These are phyloP conservation scores for Gallinago stenura DNA, from an alignment of 2,797 vertebrate species.

Conservation along the genomic window DNA sequence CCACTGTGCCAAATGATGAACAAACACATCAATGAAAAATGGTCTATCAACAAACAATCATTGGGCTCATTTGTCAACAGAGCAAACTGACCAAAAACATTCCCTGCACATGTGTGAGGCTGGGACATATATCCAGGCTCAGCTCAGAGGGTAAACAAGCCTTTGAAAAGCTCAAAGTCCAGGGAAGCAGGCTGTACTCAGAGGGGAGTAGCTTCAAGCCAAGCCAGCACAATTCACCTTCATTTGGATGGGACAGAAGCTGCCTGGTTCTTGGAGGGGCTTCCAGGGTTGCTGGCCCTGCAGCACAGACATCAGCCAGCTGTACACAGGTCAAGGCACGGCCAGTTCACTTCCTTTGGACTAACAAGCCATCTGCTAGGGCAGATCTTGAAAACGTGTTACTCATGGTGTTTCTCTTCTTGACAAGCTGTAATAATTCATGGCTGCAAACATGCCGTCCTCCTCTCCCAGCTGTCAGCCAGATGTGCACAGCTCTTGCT, in stretches of 20 bases:
- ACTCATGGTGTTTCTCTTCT: neutral
- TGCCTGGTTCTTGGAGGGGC: neutral
- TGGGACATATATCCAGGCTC: neutral
- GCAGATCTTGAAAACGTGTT: neutral
- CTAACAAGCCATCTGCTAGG: neutral
- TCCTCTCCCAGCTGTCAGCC: neutral
- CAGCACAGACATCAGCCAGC: accelerated
- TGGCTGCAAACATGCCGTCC: neutral
- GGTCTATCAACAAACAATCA: neutral
- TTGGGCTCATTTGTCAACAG: neutral
- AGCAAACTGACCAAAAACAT: neutral
- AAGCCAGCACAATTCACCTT: neutral
- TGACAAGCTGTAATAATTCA: neutral
- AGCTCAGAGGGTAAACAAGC: neutral
- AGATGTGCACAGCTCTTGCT: neutral
- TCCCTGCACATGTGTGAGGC: neutral
- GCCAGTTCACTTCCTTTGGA: neutral
- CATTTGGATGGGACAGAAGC: neutral
- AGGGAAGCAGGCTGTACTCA: neutral
- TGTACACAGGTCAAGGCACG: neutral
- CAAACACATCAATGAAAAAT: neutral
- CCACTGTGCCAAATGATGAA: neutral
- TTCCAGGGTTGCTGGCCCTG: neutral
- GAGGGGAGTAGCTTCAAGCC: neutral
- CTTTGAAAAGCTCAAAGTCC: neutral